Conservation (phyloP, 2,888 invertebrate genomes). For the Standfussiana lucernea region DNA sequence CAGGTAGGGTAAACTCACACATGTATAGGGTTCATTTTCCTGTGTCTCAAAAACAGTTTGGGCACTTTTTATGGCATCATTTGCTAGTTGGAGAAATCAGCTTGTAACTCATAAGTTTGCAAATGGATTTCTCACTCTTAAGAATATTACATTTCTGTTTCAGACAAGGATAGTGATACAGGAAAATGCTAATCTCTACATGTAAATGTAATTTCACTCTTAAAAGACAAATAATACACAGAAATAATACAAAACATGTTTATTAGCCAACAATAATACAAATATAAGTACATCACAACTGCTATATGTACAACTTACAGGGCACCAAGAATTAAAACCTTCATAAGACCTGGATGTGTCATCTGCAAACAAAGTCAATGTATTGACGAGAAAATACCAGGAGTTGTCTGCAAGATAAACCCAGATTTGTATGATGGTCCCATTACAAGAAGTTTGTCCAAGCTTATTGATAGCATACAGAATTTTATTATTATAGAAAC, state of each 20-base stretch:
- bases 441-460: conserved; percentile 78
- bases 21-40: not conserved
- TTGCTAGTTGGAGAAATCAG: conserved; percentile 1
- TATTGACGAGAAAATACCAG: conserved; percentile 60
- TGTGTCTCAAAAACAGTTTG: not conserved
- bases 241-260: conserved; percentile 71
- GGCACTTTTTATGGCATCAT: not conserved
- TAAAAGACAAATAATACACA: conserved; percentile 26
- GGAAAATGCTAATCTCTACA: not conserved
- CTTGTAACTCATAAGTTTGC: not conserved
- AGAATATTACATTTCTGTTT: not conserved
- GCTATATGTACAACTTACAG: conserved; percentile 73
- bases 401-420: conserved; percentile 13
- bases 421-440: conserved; percentile 29
- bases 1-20: not conserved
- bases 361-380: conserved; percentile 67
- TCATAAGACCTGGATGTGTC: conserved; percentile 63
- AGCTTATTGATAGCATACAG: conserved; percentile 65
- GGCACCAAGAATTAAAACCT: conserved; percentile 68
- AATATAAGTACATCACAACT: conserved; percentile 84
- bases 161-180: not conserved
- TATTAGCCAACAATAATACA: conserved; percentile 79
- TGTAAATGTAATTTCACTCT: not conserved
- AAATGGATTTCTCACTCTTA: not conserved
- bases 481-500: conserved; percentile 79